Base-by-base conservation (phyloP, 2,797 vertebrate species). In the Hydrolagus colliei region DNA sequence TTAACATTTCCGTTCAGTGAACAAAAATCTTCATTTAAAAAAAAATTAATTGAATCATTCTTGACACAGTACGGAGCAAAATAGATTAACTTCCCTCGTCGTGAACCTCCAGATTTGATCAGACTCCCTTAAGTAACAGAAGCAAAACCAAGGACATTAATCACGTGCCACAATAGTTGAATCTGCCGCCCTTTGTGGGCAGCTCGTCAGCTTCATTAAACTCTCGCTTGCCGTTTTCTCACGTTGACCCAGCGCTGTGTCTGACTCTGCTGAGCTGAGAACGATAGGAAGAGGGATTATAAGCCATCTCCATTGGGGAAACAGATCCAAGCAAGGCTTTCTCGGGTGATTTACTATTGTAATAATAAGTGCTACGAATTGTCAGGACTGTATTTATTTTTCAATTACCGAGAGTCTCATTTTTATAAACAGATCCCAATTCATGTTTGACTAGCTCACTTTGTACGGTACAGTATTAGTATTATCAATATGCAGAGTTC, bases 21-120 rank as follows among this genome's bases (percentile, higher is more conserved):
- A 5, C 13, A 32, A 84, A 84, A 18, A 84, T 84, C 79, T 84
- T 84, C 68, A 71, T 71, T n/a, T 84, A 67, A 84, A 84, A 65
- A 84, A 65, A 16, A 63, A n/a, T 4, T 71, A 68, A 84, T 84
- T 84, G 79, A 84, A 68, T 71, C 79, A 35, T 18, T 67, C 63
- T 71, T 84, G 27, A 84, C 79, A 71, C 14, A 16, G 11, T 67
- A 35, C 65, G 68, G 63, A 84, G 68, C 41, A 68, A 67, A 84
- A 67, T 71, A 18, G 65, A 41, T 84, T 84, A 71, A 41, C 68
- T 82, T 84, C 20, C 65, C 32, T 71, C 68, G 41, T 18, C 4
- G 65, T 35, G 18, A 20, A 18, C 27, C 79, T 71, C 27, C 16
- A 71, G 62, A 52, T 84, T 68, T 68, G 65, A 84, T 84, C 68